Conservation (phyloP, 2,797 vertebrate species). For the Echiichthys vipera region DNA sequence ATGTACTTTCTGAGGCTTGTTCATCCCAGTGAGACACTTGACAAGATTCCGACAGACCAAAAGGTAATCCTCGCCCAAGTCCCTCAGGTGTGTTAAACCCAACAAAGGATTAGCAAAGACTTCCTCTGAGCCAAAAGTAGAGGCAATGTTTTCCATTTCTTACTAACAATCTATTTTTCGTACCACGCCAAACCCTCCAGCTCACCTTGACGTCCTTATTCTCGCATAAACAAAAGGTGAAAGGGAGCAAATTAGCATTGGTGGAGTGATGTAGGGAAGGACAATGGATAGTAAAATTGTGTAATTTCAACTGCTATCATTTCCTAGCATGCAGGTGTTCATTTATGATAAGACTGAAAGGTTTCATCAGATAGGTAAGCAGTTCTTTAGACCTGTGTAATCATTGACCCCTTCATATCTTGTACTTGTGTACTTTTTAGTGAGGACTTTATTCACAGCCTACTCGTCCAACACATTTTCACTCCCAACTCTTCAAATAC, state of each 20-base stretch:
- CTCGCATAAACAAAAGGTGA: background rate
- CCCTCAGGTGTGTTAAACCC: slow-evolving; percentile 54
- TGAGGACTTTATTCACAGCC: background rate
- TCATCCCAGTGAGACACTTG: slow-evolving; percentile 27
- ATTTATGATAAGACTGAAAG: background rate
- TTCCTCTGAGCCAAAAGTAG: slow-evolving; percentile 31
- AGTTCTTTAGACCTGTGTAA: background rate
- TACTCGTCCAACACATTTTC: no score
- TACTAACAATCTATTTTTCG: slow-evolving; percentile 13
- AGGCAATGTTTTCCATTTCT: slow-evolving; percentile 13
- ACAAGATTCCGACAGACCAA: slow-evolving; percentile 16
- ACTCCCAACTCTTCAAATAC: no score
- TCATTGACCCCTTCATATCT: background rate
- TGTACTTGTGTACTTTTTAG: background rate
- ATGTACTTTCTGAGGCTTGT: slow-evolving; percentile 8
- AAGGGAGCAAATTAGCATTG: background rate
- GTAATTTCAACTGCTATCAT: background rate
- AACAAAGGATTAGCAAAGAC: slow-evolving; percentile 47
- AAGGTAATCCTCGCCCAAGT: slow-evolving; percentile 32
- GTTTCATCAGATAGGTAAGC: background rate
- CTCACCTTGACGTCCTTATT: slow-evolving; percentile 5
- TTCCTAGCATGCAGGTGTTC: background rate
- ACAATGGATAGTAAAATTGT: background rate
- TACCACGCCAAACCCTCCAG: background rate
- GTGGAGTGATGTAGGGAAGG: rapidly evolving